Percentiles rank a stretch among this genome's conserved stretches.
Conservation (phyloP, 2,113 vertebrate species). For the Tragelaphus scriptus region DNA sequence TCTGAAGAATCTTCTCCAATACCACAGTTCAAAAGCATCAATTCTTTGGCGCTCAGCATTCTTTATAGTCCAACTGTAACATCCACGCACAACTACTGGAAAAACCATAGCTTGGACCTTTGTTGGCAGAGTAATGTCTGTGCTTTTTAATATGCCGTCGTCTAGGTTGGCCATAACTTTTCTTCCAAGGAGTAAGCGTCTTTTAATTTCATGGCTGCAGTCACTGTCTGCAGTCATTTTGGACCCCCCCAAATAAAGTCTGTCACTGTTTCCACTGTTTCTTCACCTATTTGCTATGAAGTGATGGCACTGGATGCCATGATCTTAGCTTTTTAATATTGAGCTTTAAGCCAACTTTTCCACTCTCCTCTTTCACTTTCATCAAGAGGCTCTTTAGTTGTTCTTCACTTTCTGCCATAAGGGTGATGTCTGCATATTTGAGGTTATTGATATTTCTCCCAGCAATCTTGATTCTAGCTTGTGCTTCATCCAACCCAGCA, state of each 20-base stretch:
- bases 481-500: background rate
- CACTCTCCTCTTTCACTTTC: no score
- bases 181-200: background rate
- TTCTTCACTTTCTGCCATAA: no score
- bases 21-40: background rate
- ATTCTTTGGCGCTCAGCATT: accelerated
- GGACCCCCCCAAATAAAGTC: no score
- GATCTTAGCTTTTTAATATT: no score
- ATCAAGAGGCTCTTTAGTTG: no score
- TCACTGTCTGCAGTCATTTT: no score
- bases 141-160: background rate
- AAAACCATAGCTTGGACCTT: background rate
- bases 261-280: no score
- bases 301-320: no score
- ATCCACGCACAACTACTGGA: background rate
- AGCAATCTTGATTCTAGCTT: background rate
- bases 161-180: background rate
- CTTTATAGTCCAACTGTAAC: background rate
- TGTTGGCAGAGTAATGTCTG: background rate
- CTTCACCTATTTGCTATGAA: no score
- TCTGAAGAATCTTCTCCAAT: background rate
- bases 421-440: background rate
- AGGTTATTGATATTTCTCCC: background rate
- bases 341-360: no score
- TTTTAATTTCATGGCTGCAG: background rate